phyloP scores from a whole-genome alignment of 2,888 invertebrate species.

The Piscicola geometra region DNA sequence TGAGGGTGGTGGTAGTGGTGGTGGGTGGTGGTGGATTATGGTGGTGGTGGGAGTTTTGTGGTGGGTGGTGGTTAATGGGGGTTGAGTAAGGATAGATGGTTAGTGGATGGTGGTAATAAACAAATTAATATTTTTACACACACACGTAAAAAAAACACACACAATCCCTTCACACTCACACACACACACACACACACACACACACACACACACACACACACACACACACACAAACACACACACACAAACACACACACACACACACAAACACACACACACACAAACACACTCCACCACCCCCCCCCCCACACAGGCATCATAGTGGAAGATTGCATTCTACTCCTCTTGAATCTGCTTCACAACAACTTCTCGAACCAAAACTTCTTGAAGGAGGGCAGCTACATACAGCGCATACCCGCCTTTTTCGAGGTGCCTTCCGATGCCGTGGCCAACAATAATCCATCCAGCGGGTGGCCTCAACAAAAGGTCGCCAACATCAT shows the following conservation, averaged over 20 bases:
- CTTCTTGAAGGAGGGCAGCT: conserved; percentile 95
- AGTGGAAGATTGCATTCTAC: conserved; percentile 89
- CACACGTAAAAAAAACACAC: background rate
- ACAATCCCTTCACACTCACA: background rate
- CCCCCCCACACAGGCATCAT: conserved; percentile 65
- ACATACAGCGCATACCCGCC: conserved; percentile 80
- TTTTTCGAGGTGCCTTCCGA: conserved; percentile 66
- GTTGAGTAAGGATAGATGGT: background rate
- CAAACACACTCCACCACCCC: background rate
- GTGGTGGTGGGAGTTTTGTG: background rate
- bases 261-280: conserved; percentile 9
- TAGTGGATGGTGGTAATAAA: background rate
- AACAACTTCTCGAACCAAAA: conserved; percentile 96
- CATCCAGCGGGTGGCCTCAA: conserved; percentile 60
- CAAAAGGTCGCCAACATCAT: conserved; percentile 92
- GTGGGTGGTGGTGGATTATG: conserved; percentile 1
- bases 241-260: background rate
- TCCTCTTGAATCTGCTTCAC: conserved; percentile 85
- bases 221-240: too few relatives aligned
- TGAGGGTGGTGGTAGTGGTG: background rate
- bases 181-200: too few relatives aligned
- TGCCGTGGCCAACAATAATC: background rate
- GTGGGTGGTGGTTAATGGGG: background rate
- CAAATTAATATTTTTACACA: too few relatives aligned
- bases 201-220: too few relatives aligned